Base-by-base conservation (phyloP, 2,888 invertebrate genomes). In the Leptinotarsa haldemani region DNA sequence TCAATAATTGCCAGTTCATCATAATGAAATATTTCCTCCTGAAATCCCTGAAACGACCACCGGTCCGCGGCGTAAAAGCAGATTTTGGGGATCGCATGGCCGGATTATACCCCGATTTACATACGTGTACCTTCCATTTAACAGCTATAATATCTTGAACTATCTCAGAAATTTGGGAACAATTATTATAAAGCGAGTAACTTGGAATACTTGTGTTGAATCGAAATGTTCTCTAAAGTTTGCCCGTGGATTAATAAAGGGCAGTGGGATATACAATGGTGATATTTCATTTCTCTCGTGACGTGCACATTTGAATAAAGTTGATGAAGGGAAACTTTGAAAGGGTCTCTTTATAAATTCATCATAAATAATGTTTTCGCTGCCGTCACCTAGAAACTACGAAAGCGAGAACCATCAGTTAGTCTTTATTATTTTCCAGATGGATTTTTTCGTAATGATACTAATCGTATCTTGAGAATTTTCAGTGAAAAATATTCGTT, bases 1-100 rank as follows among this genome's bases (percentile, higher is more conserved):
- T 56, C 56, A 56, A 56, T 56, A 56, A 56, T 56, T 56, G 56
- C 56, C 56, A 56, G 56, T 56, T 56, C 56, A 56, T 56, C 56
- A 56, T 56, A 20, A 56, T 56, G 22, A 56, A 56, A 56, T 56
- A 56, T 56, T 56, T 56, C 25, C 25, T 56, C 22, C 22, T 56
- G 22, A 56, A 56, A 56, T 56, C 56, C 22, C 56, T 15, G 13
- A 22, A 56, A 56, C 56, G 56, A 15, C 56, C 22, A 56, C 13
- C 22, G 56, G 56, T 13, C 56, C 56, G 22, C 25, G 18, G 52
- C 52, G 52, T 56, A 56, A 56, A 22, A 56, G 22, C 56, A 56
- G 56, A 56, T 56, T 56, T 56, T 22, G 56, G 22, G 56, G 4
- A 56, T 56, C 13, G 56, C 22, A 56, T 22, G 22, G 56, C 20